A percentile compares a stretch with the other conserved stretches of the same genome.
These are phyloP conservation scores for Araneus ventricosus DNA, from an alignment of 1,140 invertebrate genomes.

Conservation along the genomic window DNA sequence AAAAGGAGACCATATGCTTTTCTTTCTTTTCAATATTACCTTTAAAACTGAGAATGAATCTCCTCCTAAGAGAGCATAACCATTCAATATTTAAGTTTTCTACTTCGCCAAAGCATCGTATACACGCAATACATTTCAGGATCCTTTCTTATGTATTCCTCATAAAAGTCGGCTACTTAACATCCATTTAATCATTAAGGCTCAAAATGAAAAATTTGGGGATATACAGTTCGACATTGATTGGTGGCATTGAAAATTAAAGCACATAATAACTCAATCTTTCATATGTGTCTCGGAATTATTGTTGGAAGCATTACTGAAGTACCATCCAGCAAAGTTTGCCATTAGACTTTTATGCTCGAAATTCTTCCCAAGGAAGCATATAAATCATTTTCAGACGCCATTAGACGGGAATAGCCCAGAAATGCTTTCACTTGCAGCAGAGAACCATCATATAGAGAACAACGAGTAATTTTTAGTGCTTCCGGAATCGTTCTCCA, in stretches of 20 bases:
- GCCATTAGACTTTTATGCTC: constrained; percentile 37
- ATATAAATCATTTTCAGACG: constrained; percentile 52
- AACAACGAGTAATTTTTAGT: constrained; percentile 62
- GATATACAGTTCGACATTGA: not conserved
- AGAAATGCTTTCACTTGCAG: constrained; percentile 37
- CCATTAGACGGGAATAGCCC: constrained; percentile 31
- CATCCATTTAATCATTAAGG: too few species aligned
- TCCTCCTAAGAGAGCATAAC: too few species aligned
- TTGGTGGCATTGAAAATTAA: constrained; percentile 28
- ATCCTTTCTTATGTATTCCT: too few species aligned
- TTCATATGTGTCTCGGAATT: constrained; percentile 5
- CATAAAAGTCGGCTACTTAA: too few species aligned
- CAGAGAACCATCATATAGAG: constrained; percentile 39
- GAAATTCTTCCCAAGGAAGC: constrained; percentile 28
- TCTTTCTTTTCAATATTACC: too few species aligned
- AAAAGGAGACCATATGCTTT: too few species aligned
- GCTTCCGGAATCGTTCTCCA: constrained; percentile 32
- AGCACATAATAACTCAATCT: constrained; percentile 26
- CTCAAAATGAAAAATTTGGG: too few species aligned
- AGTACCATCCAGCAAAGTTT: not conserved
- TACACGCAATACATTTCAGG: too few species aligned
- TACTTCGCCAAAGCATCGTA: too few species aligned
- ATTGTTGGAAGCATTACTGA: constrained; percentile 18
- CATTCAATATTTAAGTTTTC: too few species aligned
- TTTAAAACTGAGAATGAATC: too few species aligned